These are phyloP conservation scores for Mythimna ferrago DNA, from an alignment of 2,888 invertebrate genomes.

Conservation along the genomic window DNA sequence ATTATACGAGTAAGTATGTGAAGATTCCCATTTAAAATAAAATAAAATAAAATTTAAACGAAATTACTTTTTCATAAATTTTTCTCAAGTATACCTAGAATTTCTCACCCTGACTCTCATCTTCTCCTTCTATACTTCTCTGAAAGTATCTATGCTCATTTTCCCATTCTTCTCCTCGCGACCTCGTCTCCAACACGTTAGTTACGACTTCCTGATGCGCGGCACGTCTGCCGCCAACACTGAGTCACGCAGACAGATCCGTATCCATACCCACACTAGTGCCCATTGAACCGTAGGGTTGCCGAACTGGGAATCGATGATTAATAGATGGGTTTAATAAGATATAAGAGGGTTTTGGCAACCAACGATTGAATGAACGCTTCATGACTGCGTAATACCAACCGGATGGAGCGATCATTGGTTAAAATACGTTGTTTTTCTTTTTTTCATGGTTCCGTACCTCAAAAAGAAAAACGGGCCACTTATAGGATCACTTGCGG, in stretches of 20 bases:
- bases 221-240: constrained; percentile 13
- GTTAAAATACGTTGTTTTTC: too few relatives aligned
- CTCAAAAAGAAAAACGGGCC: too few relatives aligned
- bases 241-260: constrained; percentile 38
- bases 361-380: background rate
- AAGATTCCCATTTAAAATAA: too few relatives aligned
- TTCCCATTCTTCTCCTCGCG: background rate
- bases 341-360: background rate
- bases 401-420: too few relatives aligned
- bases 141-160: background rate
- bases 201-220: constrained; percentile 36
- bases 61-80: too few relatives aligned
- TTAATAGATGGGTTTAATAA: background rate
- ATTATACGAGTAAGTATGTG: too few relatives aligned
- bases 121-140: too few relatives aligned
- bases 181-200: background rate
- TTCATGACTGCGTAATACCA: too few relatives aligned
- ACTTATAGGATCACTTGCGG: too few relatives aligned
- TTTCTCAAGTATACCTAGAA: too few relatives aligned
- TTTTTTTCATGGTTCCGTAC: background rate
- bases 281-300: constrained; percentile 22
- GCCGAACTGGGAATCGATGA: background rate
- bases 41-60: too few relatives aligned
- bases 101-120: too few relatives aligned
- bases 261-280: constrained; percentile 11